A percentile compares a stretch with the other conserved stretches of the same genome.
phyloP scores from a whole-genome alignment of 2,888 invertebrate species.

The Troilus luridus region DNA sequence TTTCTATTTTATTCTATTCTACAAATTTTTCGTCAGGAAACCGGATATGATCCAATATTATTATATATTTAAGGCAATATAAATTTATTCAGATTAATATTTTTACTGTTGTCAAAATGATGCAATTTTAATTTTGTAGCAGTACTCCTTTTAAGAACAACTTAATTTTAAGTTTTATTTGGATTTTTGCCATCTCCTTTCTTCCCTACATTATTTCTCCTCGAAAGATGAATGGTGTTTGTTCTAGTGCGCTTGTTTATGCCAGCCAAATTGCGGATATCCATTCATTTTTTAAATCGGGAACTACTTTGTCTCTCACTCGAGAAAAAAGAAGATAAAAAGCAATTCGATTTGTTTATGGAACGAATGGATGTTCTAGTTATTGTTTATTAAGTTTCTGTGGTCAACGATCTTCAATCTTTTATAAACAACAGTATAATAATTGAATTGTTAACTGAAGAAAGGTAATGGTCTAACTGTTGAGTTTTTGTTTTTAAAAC shows the following conservation, averaged over 20 bases:
- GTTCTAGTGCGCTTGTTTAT: conserved; percentile 16
- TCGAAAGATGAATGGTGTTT: background rate
- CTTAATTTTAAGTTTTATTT: background rate
- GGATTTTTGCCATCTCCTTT: background rate
- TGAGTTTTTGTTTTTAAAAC: too few species aligned
- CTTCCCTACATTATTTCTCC: conserved; percentile 1
- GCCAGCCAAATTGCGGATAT: conserved; percentile 22
- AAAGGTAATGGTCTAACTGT: too few species aligned
- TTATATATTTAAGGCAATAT: background rate
- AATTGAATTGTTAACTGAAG: too few species aligned
- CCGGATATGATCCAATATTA: too few species aligned
- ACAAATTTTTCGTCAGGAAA: too few species aligned
- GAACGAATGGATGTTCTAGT: background rate
- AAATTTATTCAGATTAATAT: background rate
- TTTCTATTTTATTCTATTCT: too few species aligned
- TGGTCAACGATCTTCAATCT: background rate
- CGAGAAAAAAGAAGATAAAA: background rate
- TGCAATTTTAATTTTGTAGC: background rate
- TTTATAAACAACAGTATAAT: too few species aligned
- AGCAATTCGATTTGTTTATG: background rate
- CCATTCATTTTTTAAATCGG: conserved; percentile 16
- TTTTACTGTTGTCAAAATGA: background rate
- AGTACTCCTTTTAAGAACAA: background rate
- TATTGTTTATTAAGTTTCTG: background rate
- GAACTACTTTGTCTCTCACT: background rate